Evolutionary conservation across 2,797 vertebrate species (phyloP).

Genomic region (Tapera naevia): DNA sequence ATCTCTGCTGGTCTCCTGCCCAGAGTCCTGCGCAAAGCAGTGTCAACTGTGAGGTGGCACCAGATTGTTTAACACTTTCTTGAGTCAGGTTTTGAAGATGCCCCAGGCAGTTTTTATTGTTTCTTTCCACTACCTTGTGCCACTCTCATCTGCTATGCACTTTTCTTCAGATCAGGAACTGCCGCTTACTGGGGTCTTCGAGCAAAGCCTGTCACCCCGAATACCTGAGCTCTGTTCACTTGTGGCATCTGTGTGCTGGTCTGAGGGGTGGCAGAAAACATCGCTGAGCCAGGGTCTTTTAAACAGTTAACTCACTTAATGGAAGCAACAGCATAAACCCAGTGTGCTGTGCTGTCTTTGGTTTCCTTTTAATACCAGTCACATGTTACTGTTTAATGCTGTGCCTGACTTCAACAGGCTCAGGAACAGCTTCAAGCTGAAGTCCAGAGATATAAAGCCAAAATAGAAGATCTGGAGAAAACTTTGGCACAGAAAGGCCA

Average conservation of each 20-base stretch:
- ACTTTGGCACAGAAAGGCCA: constrained; percentile 91
- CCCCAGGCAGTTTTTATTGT: background rate
- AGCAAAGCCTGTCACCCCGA: background rate
- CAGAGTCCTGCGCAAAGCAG: background rate
- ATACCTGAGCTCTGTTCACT: background rate
- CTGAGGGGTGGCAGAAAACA: background rate
- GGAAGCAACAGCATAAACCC: background rate
- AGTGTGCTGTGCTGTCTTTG: background rate
- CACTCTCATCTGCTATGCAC: background rate
- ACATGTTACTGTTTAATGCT: background rate
- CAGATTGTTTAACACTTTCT: background rate
- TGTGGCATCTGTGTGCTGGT: background rate
- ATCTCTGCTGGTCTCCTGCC: background rate
- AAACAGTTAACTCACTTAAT: background rate
- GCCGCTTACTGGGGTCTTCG: background rate
- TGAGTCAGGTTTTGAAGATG: background rate
- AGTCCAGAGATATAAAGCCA: constrained; percentile 92
- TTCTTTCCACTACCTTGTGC: background rate
- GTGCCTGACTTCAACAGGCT: constrained; percentile 79
- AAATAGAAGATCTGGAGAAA: constrained; percentile 97
- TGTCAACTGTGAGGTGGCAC: background rate
- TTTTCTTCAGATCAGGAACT: background rate
- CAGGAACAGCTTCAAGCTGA: constrained; percentile 95
- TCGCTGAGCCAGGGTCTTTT: background rate
- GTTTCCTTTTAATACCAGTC: background rate